Percentiles rank a stretch among this genome's conserved stretches.
phyloP scores from a whole-genome alignment of 2,113 vertebrate species.

The Phasianus colchicus region DNA sequence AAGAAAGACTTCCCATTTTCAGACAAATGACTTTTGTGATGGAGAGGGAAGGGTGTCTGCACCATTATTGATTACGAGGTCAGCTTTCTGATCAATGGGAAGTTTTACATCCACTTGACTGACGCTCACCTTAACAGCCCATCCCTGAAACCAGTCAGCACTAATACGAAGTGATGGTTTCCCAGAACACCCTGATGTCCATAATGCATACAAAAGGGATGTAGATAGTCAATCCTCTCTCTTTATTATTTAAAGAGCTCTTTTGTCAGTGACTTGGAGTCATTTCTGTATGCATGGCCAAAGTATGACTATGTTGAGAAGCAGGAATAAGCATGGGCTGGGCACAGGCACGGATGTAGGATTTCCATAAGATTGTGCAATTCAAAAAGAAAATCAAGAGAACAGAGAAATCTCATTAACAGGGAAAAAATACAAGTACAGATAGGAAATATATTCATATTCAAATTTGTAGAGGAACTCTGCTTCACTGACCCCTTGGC shows the following conservation, averaged over 20 bases:
- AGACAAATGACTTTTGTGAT: background rate
- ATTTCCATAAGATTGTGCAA: background rate
- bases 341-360: rapidly evolving
- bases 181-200: background rate
- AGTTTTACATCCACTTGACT: background rate
- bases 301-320: background rate
- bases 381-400: background rate
- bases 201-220: background rate
- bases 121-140: background rate
- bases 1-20: background rate
- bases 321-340: background rate
- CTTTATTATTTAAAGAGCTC: background rate
- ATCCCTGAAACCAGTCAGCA: background rate
- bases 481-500: background rate
- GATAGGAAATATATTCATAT: background rate
- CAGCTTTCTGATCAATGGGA: background rate
- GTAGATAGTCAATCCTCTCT: rapidly evolving
- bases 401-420: background rate
- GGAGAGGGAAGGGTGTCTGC: background rate
- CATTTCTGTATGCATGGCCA: background rate
- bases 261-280: background rate
- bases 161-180: background rate
- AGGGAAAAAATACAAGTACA: background rate
- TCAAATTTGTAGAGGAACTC: background rate
- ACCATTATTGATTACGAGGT: background rate